Conservation (phyloP, 2,888 invertebrate genomes). For the Metopia argyrocephala region DNA sequence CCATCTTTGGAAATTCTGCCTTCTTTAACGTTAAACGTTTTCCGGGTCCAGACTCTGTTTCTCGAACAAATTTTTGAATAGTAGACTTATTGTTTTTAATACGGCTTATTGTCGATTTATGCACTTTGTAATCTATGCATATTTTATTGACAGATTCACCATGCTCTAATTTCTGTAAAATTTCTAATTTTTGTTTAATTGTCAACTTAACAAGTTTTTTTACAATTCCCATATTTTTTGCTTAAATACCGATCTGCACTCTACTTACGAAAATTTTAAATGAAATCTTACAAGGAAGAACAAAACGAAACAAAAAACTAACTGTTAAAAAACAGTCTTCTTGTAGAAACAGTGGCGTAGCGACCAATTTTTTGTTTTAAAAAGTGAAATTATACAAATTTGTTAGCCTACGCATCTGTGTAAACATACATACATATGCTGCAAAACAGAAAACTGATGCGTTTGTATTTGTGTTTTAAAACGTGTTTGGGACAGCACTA, state of each 20-base stretch:
- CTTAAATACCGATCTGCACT: slow-evolving; percentile 4
- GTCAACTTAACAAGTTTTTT: slow-evolving; percentile 3
- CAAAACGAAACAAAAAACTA: too few relatives aligned
- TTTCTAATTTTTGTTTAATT: neutral
- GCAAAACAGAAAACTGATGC: too few relatives aligned
- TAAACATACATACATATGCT: too few relatives aligned
- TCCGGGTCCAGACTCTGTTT: neutral
- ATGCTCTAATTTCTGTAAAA: neutral
- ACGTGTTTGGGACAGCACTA: too few relatives aligned
- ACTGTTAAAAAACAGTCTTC: too few relatives aligned
- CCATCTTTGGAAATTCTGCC: neutral
- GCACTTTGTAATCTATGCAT: neutral
- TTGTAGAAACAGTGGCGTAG: too few relatives aligned
- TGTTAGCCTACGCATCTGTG: too few relatives aligned
- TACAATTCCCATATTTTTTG: neutral
- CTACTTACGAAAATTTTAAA: neutral
- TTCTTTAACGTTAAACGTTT: neutral
- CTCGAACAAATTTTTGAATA: neutral
- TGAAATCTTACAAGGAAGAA: too few relatives aligned
- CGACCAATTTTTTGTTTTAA: too few relatives aligned
- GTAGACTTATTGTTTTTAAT: neutral
- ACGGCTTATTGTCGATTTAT: neutral
- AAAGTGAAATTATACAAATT: too few relatives aligned
- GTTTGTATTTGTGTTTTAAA: too few relatives aligned
- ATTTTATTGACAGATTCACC: slow-evolving; percentile 11